phyloP scores from a whole-genome alignment of 2,888 invertebrate genomes.

The Parelbella ahira region DNA sequence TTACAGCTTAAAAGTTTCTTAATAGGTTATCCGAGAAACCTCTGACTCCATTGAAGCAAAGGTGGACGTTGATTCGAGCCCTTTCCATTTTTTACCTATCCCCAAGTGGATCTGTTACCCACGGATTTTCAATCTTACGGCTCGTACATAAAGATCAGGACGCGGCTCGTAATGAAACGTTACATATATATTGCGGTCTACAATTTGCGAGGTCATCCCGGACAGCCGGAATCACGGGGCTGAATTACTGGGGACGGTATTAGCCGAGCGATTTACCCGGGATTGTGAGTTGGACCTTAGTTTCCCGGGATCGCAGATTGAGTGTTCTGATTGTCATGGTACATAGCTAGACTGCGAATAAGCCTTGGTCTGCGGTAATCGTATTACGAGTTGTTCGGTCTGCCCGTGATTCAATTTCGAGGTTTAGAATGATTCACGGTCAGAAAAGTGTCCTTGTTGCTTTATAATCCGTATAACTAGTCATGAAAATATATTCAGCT shows the following conservation, averaged over 20 bases:
- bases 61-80: conserved; percentile 1
- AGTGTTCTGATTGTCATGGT: conserved; percentile 24
- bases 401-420: too few species aligned
- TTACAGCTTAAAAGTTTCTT: too few species aligned
- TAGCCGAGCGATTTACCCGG: conserved; percentile 30
- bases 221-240: conserved; percentile 39
- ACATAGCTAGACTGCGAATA: too few species aligned
- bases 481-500: too few species aligned
- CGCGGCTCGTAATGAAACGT: neutral
- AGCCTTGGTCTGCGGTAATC: too few species aligned
- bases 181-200: conserved; percentile 36
- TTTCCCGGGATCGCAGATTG: conserved; percentile 14
- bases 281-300: conserved; percentile 25
- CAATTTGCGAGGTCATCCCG: conserved; percentile 40
- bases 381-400: too few species aligned
- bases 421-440: too few species aligned
- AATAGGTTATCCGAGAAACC: too few species aligned
- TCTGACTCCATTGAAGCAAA: conserved; percentile 5
- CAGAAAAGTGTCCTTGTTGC: too few species aligned
- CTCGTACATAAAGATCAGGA: neutral
- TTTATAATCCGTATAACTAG: too few species aligned
- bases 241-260: conserved; percentile 37
- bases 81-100: neutral
- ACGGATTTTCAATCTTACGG: neutral
- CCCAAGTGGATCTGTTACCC: neutral